A percentile compares a stretch with the other conserved stretches of the same genome.
These are phyloP conservation scores for Octomys mimax DNA, from an alignment of 2,797 vertebrate species.

Conservation along the genomic window DNA sequence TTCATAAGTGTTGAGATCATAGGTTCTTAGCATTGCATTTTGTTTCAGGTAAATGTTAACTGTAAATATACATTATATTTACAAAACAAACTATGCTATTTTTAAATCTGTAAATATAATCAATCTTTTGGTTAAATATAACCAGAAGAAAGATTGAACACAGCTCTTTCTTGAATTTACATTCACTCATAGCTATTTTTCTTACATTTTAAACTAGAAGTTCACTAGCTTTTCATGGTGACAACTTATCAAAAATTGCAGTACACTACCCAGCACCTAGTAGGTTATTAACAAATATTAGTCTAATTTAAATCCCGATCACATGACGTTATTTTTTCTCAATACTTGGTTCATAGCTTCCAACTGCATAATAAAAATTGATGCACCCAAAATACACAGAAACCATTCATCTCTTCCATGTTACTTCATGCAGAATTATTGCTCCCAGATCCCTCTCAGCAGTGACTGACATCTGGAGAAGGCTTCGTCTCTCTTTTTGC, in stretches of 20 bases:
- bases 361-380: conserved; percentile 62
- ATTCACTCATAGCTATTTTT: not conserved
- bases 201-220: not conserved
- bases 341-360: not conserved
- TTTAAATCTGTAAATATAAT: not conserved
- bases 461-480: conserved; percentile 11
- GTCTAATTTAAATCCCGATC: not conserved
- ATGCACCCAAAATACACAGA: not conserved
- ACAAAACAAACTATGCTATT: not conserved
- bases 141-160: not conserved
- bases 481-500: conserved; percentile 39
- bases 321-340: not conserved
- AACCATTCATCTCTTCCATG: not conserved
- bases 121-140: not conserved
- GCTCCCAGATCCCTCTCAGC: not conserved
- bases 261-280: not conserved
- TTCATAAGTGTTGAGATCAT: not conserved
- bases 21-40: not conserved
- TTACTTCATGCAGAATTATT: not conserved
- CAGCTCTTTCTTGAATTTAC: not conserved
- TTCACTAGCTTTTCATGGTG: not conserved
- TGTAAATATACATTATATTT: not conserved
- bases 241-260: not conserved
- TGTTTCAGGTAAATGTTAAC: not conserved
- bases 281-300: not conserved